Base-by-base conservation (phyloP, 2,888 invertebrate species). In the Apocheima hispidaria region DNA sequence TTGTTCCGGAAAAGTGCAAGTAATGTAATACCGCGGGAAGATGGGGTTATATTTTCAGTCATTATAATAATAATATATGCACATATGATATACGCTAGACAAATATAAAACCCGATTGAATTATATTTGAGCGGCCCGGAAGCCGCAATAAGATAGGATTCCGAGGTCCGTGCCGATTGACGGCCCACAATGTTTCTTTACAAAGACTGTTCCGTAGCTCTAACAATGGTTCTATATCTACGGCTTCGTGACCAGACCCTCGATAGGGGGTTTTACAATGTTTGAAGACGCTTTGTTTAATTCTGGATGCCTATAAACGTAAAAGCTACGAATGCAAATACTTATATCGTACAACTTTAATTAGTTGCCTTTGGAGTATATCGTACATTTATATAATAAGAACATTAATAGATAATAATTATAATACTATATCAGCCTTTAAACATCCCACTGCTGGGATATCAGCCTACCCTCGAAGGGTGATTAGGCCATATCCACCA, bases 131-230 rank as follows among this genome's bases (percentile, higher is more conserved):
- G 5, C 4, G 6, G 26, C 18, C 12, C 14, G 21, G 38, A 50
- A 50, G 9, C 38, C 40, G 26, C 51, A 30, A 26, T 51, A 51
- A 40, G 18, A 38, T 18, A 18, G 30, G 30, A n/a, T 40, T 40
- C 6, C 28, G 7, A 40, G 20, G n/a, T 40, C 40, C 51, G 51
- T 65, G 70, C 23, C 26, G 41, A 38, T 44, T 36, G 35, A n/a
- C 26, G 23, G 38, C 2, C 51, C 20, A n/a, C 40, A 18, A 28
- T 40, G n/a, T 40, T 40, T 38, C 18, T 28, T 40, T 30, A 40
- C 18, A 40, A 51, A 40, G 40, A 57, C 44, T 23, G 69, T 60
- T 63, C 54, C 60, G 59, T 69, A 51, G 71, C 57, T n/a, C n/a
- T n/a, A n/a, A 28, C 18, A 30, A 40, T 23, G 26, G 16, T 40